phyloP scores from a whole-genome alignment of 2,888 invertebrate genomes.

The Lissonota sp. region DNA sequence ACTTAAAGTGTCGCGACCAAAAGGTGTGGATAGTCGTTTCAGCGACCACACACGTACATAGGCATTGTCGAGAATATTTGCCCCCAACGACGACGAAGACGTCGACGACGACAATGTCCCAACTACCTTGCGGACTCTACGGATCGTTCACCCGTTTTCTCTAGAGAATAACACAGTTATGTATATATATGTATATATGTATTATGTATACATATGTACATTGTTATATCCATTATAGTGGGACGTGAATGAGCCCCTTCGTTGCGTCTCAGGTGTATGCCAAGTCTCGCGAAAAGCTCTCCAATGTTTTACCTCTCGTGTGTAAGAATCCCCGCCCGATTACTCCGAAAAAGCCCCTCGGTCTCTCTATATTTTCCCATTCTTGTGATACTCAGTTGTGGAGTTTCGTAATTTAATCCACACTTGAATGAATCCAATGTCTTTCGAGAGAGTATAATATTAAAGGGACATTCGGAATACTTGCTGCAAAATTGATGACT shows the following conservation, averaged over 20 bases:
- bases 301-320: conserved; percentile 24
- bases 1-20: conserved; percentile 35
- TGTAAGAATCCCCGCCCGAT: not conserved
- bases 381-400: conserved; percentile 4
- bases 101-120: conserved; percentile 33
- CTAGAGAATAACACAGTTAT: conserved; percentile 3
- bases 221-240: conserved; percentile 6
- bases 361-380: conserved; percentile 1
- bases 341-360: no score
- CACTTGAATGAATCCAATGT: no score
- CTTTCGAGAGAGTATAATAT: no score
- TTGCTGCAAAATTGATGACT: no score
- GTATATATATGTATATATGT: not conserved
- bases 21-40: conserved; percentile 33
- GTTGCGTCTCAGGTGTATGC: conserved; percentile 47
- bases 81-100: conserved; percentile 8
- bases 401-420: conserved; percentile 2
- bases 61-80: conserved; percentile 6
- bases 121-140: not conserved
- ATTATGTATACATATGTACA: not conserved
- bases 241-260: conserved; percentile 25
- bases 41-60: conserved; percentile 8
- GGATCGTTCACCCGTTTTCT: conserved; percentile 33
- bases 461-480: no score
- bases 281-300: conserved; percentile 36